Percentiles rank a stretch among this genome's conserved stretches.
These are phyloP conservation scores for Metopolophium dirhodum DNA, from an alignment of 1,140 invertebrate genomes.

Conservation along the genomic window DNA sequence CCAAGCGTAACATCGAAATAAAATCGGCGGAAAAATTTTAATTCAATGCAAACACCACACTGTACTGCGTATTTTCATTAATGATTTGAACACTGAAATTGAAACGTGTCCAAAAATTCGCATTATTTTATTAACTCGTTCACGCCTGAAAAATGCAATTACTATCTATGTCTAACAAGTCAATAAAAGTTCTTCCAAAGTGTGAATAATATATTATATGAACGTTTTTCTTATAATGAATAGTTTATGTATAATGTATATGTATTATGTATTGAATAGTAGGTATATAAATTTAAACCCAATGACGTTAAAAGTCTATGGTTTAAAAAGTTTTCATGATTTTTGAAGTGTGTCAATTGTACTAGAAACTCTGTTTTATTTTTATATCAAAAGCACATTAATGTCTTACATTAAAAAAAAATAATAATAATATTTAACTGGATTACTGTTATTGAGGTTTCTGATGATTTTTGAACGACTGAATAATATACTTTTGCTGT, in stretches of 20 bases:
- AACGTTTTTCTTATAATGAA: neutral
- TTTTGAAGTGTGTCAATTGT: neutral
- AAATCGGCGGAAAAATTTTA: neutral
- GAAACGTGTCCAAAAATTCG: neutral
- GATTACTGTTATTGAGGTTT: neutral
- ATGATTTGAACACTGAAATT: neutral
- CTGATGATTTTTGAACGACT: neutral
- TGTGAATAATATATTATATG: neutral
- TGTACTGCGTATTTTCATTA: neutral
- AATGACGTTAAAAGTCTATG: neutral
- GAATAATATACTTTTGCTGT: neutral
- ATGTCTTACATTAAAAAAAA: too few relatives aligned
- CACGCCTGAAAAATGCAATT: neutral
- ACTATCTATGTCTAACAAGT: neutral
- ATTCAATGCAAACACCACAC: neutral
- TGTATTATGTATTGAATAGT: too few relatives aligned
- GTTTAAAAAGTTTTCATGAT: neutral
- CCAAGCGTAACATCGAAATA: slow-evolving; percentile 24
- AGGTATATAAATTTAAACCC: neutral
- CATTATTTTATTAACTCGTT: neutral
- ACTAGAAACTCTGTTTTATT: neutral
- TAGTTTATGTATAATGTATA: too few relatives aligned
- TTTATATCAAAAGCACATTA: neutral
- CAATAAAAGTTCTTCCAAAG: neutral
- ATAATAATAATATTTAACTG: neutral